Percentiles rank a stretch among this genome's conserved stretches.
These are phyloP conservation scores for Amphibalanus amphitrite DNA, from an alignment of 1,140 invertebrate genomes.

Conservation along the genomic window DNA sequence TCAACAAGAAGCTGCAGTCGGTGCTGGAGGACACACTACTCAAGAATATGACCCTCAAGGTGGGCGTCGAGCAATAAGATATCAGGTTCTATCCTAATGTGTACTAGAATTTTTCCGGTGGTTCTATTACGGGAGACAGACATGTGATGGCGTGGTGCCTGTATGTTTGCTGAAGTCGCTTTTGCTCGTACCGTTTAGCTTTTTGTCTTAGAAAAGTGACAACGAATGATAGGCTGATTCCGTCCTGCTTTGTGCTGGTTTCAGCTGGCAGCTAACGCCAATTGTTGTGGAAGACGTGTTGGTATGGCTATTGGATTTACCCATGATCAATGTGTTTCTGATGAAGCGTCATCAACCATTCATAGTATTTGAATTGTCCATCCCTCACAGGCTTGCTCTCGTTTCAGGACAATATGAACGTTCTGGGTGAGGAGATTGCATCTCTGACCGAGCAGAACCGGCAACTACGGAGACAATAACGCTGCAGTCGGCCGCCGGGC, in stretches of 20 bases:
- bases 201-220: background rate
- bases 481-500: too few species aligned
- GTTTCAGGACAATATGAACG: conserved; percentile 73
- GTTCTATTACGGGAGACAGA: background rate
- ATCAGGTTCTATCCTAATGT: background rate
- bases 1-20: conserved; percentile 76
- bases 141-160: background rate
- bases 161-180: background rate
- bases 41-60: conserved; percentile 91
- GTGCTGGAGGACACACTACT: conserved; percentile 80
- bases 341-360: too few species aligned
- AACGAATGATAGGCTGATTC: too few species aligned
- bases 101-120: background rate
- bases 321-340: conserved; percentile 19
- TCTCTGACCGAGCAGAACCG: conserved; percentile 40
- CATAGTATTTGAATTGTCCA: too few species aligned
- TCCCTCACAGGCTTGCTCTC: too few species aligned
- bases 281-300: conserved; percentile 11
- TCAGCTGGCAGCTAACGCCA: background rate
- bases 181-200: background rate
- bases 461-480: conserved; percentile 8
- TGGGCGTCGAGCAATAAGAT: too few species aligned
- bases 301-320: conserved; percentile 12
- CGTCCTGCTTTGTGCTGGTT: background rate
- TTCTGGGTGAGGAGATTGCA: conserved; percentile 69